Evolutionary conservation across 2,113 vertebrate species (phyloP).

Genomic region (Clarias batrachus): DNA sequence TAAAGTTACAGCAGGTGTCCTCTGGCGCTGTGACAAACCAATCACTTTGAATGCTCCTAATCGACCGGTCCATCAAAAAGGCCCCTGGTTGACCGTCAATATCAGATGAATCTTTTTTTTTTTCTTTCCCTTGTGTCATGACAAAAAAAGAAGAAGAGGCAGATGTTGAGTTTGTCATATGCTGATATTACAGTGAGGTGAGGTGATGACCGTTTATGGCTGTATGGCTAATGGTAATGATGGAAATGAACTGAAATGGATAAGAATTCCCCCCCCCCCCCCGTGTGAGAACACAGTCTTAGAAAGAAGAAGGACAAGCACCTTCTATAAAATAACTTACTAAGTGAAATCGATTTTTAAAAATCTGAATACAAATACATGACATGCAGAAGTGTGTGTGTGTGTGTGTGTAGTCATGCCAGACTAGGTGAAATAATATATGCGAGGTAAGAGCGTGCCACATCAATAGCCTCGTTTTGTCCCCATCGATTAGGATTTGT

Average conservation of each 20-base stretch:
- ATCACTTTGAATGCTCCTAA: conserved; percentile 38
- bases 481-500: conserved; percentile 45
- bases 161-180: not conserved
- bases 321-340: not conserved
- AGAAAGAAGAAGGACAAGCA: not conserved
- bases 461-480: conserved; percentile 46
- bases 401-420: not conserved
- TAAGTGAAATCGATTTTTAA: not conserved
- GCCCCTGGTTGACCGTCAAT: conserved; percentile 49
- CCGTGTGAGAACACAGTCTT: not conserved
- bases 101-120: conserved; percentile 26
- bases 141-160: conserved; percentile 11
- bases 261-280: not conserved
- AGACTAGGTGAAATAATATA: conserved; percentile 40
- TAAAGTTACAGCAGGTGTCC: conserved; percentile 83
- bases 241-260: not conserved
- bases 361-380: not conserved
- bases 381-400: not conserved
- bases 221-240: not conserved
- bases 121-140: conserved; percentile 34
- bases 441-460: conserved; percentile 33
- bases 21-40: conserved; percentile 55
- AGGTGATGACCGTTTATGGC: not conserved
- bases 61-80: conserved; percentile 44
- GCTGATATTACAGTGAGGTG: not conserved